phyloP scores from a whole-genome alignment of 2,797 vertebrate species.

The Euthynnus affinis region DNA sequence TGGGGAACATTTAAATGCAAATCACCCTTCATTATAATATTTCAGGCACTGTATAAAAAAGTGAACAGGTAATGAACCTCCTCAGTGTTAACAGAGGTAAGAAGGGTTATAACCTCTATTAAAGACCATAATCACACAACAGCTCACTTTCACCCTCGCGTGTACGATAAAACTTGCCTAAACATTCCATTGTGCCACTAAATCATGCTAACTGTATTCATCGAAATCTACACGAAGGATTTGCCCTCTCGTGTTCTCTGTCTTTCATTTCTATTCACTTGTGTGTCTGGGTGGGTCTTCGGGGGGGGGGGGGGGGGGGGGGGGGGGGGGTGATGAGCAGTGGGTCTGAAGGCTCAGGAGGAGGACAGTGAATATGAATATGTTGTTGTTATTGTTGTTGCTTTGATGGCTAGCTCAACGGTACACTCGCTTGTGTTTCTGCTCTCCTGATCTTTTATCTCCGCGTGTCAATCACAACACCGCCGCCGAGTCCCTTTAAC shows the following conservation, averaged over 20 bases:
- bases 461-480: constrained; percentile 38
- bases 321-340: too few species aligned
- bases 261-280: constrained; percentile 22
- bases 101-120: constrained; percentile 49
- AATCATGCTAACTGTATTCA: constrained; percentile 22
- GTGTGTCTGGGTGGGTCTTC: neutral
- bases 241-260: constrained; percentile 10
- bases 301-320: too few species aligned
- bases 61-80: constrained; percentile 65
- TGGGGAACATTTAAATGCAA: constrained; percentile 76
- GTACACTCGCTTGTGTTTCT: neutral
- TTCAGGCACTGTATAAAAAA: constrained; percentile 39
- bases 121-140: constrained; percentile 42
- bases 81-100: constrained; percentile 21
- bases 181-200: constrained; percentile 4
- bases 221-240: neutral
- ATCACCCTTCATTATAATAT: constrained; percentile 68
- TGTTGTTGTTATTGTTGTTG: constrained; percentile 19
- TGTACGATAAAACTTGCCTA: constrained; percentile 10
- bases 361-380: neutral
- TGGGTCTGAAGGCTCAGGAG: neutral
- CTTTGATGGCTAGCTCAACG: constrained; percentile 39
- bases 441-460: constrained; percentile 31
- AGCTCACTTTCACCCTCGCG: neutral
- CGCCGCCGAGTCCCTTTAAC: neutral